Conservation (phyloP, 2,113 vertebrate species). For the Brevimyrus niger region DNA sequence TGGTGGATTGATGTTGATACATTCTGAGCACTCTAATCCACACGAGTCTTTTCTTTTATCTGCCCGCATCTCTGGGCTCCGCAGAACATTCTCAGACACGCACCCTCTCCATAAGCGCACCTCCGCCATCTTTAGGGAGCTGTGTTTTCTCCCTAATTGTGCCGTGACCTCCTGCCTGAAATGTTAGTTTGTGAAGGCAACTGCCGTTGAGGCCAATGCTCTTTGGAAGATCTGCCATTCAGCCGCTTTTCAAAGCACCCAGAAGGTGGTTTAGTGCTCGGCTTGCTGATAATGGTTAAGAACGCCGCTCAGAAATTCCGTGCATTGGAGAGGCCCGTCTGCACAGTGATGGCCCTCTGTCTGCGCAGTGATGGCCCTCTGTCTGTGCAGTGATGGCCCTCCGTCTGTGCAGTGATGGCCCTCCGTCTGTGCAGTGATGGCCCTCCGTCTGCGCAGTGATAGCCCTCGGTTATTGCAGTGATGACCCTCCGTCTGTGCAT, state of each 20-base stretch:
- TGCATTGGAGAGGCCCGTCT: neutral
- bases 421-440: neutral
- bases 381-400: too few relatives aligned
- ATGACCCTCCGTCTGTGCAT: neutral
- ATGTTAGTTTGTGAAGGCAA: neutral
- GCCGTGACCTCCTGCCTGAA: slow-evolving; percentile 17
- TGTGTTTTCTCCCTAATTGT: slow-evolving; percentile 35
- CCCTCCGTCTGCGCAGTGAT: neutral
- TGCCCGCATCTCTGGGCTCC: slow-evolving; percentile 65
- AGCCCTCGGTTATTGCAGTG: neutral
- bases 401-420: neutral
- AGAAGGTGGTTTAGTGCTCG: neutral
- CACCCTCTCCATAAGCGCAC: slow-evolving; percentile 44
- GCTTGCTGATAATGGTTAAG: neutral
- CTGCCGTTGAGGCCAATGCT: neutral
- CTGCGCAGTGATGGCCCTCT: neutral
- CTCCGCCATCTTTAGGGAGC: slow-evolving; percentile 19
- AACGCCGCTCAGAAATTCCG: neutral
- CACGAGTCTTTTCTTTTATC: slow-evolving; percentile 96
- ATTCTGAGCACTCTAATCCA: slow-evolving; percentile 96
- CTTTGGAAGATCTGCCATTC: neutral
- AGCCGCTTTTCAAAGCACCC: neutral
- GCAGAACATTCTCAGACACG: slow-evolving; percentile 62
- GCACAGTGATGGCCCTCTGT: neutral
- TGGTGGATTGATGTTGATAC: slow-evolving; percentile 98